These are phyloP conservation scores for Camptogramma bilineatum DNA, from an alignment of 2,888 invertebrate genomes.

Conservation along the genomic window DNA sequence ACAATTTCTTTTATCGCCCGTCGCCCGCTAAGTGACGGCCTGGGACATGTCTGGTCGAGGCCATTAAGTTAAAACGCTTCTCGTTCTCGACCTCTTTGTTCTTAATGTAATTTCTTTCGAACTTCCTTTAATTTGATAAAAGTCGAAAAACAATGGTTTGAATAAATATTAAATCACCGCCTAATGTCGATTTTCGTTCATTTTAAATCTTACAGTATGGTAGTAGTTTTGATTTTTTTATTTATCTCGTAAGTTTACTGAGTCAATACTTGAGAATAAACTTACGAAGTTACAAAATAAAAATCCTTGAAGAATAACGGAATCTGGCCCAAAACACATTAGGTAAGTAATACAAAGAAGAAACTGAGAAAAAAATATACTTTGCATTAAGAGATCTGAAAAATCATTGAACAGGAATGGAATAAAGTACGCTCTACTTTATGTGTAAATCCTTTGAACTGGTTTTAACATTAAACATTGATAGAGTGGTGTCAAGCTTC, in stretches of 20 bases:
- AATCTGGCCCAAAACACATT: too few species aligned
- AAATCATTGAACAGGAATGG: too few species aligned
- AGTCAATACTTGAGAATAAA: not conserved
- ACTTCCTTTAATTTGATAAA: conserved; percentile 68
- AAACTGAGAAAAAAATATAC: too few species aligned
- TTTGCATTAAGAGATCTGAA: too few species aligned
- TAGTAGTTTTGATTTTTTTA: conserved; percentile 3
- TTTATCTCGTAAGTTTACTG: not conserved
- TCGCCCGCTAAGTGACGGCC: conserved; percentile 60
- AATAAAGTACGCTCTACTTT: not conserved
- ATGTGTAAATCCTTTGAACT: not conserved
- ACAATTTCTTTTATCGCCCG: conserved; percentile 55
- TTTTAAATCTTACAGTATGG: conserved; percentile 9
- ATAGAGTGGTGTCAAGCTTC: conserved; percentile 13
- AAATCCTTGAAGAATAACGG: too few species aligned
- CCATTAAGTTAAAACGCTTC: conserved; percentile 67
- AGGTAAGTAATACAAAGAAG: too few species aligned
- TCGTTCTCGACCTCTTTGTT: conserved; percentile 60
- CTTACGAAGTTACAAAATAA: too few species aligned
- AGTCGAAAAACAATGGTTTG: conserved; percentile 59
- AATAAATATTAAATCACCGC: conserved; percentile 34
- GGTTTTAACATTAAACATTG: conserved; percentile 6
- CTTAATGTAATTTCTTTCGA: conserved; percentile 69
- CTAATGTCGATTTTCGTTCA: conserved; percentile 14
- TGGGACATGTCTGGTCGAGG: conserved; percentile 56